Evolutionary conservation across 2,797 vertebrate genomes (phyloP).

Genomic region (Astyanax mexicanus): DNA sequence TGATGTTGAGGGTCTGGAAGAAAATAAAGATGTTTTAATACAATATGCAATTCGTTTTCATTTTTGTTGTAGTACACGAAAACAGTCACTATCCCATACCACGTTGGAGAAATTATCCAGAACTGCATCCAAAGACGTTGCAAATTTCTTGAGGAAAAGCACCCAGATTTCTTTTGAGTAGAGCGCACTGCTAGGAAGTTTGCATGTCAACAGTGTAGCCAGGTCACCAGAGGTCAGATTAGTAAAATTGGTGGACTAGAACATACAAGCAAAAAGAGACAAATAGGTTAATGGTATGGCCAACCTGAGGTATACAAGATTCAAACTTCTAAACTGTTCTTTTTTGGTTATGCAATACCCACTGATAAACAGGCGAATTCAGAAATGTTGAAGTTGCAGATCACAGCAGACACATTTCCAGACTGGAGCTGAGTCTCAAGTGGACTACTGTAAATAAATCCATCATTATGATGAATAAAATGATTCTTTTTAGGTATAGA

Average conservation of each 20-base stretch:
- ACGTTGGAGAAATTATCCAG: constrained; percentile 29
- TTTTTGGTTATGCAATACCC: not conserved
- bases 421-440: not conserved
- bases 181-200: not conserved
- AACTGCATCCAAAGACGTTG: not conserved
- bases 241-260: not conserved
- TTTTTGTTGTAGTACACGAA: not conserved
- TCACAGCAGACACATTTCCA: constrained; percentile 8
- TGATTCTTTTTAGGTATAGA: not conserved
- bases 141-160: constrained; percentile 24
- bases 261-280: not conserved
- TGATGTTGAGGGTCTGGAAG: not conserved
- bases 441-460: not conserved
- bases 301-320: too few relatives aligned
- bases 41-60: not conserved
- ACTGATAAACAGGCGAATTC: constrained; percentile 3
- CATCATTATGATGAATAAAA: not conserved
- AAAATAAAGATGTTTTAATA: constrained; percentile 12
- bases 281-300: not conserved
- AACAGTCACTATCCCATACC: constrained; percentile 38
- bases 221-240: constrained; percentile 36
- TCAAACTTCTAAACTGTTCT: too few relatives aligned
- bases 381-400: constrained; percentile 13
- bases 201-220: not conserved
- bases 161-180: not conserved